phyloP scores from a whole-genome alignment of 2,113 vertebrate species.

The Promerops cafer region DNA sequence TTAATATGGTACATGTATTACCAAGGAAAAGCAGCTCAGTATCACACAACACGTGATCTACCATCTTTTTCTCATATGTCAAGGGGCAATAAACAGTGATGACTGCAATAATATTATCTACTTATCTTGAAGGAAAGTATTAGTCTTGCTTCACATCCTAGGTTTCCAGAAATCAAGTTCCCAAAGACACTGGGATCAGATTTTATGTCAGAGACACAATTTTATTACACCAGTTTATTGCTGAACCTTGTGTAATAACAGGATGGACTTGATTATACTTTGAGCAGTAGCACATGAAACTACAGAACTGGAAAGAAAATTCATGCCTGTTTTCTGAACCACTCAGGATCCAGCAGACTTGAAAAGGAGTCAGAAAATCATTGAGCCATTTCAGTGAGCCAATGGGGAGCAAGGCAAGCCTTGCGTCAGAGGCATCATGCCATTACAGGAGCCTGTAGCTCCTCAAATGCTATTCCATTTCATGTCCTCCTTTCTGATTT shows the following conservation, averaged over 20 bases:
- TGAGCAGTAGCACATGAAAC: slow-evolving; percentile 26
- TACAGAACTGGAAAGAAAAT: not conserved
- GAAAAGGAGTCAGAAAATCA: not conserved
- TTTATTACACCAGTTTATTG: slow-evolving; percentile 23
- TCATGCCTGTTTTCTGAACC: not conserved
- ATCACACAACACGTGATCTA: not conserved
- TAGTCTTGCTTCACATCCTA: not conserved
- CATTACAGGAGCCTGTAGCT: not conserved
- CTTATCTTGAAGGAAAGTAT: not conserved
- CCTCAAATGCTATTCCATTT: not conserved
- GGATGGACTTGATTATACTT: slow-evolving; percentile 28
- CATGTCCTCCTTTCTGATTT: not conserved
- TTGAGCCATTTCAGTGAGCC: not conserved
- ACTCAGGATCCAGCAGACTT: not conserved
- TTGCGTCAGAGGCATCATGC: not conserved
- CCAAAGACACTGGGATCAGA: not conserved
- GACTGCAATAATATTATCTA: not conserved
- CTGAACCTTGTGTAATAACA: slow-evolving; percentile 29
- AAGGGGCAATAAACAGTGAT: not conserved
- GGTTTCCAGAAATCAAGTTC: slow-evolving; percentile 27
- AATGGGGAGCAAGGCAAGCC: not conserved
- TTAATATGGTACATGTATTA: not conserved
- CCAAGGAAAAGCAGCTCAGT: not conserved
- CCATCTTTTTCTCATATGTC: not conserved
- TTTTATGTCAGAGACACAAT: not conserved